Base-by-base conservation (phyloP, 2,797 vertebrate genomes). In the Dipus sagitta region DNA sequence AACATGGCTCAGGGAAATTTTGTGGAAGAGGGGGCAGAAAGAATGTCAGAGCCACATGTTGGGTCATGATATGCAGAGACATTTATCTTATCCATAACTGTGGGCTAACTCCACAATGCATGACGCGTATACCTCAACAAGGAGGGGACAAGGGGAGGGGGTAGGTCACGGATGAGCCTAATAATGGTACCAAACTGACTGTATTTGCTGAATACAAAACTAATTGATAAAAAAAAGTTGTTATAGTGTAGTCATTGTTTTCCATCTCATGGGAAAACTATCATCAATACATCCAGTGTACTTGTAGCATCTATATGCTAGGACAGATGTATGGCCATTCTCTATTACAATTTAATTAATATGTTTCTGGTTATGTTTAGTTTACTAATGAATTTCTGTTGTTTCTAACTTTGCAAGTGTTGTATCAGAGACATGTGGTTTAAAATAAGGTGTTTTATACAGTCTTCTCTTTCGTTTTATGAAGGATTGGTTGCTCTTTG, bases 401-500 rank as follows among this genome's bases (percentile, higher is more conserved):
- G 32, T 86, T 94, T 90, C 38, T 87, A 84, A 86, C 95, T 78
- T 67, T 67, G 30, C 10, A 47, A 60, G 52, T 83, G 7, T 93
- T 92, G 93, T 87, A 92, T 42, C 71, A 23, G 20, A 86, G 67
- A 64, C 58, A 38, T 80, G 18, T 32, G 81, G 34, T 83, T 94
- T 89, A 93, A 84, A 91, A 86, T 34, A 54, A 83, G 30, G 65
- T 38, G 3, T 1, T 90, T 92, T 85, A 70, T 88, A 82, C 76
- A 34, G 18, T 18, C 65, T 91, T 86, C 24, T 47, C 32, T 77
- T 82, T 79, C 80, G 30, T 64, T 94, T 95, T 83, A 75, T 54
- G 80, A 93, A 68, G 42, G 12, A 74, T 32, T 21, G 23, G 75
- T 60, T 87, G 24, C 58, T 52, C 18, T 21, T 89, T 93, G 81